Evolutionary conservation across 2,113 vertebrate species (phyloP), one percentile per base, ranked within the genome.

Genomic region (Diphyllodes magnificus): DNA sequence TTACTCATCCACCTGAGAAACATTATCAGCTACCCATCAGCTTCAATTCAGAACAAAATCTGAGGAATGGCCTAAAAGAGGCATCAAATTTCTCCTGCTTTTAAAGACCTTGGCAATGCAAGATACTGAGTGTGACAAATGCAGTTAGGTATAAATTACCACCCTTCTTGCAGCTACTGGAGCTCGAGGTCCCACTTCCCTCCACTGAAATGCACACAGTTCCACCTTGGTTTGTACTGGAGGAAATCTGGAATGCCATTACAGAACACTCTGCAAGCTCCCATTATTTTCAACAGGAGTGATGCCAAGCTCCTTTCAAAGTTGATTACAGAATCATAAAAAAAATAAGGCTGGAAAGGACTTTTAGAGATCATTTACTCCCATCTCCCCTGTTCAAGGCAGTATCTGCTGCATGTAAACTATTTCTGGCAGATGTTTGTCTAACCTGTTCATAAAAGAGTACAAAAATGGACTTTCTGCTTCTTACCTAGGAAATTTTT

Each of bases 321-420:
- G 82, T 90, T 96, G 94, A 97, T 96, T 95, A 95, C 47, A 44
- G 94, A 90, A 88, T 88, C 95, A 81, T 83, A 79, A 96, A 96
- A 95, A 83, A 95, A 88, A 94, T n/a, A 86, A 83, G 60, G 56
- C 82, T 93, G 68, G 91, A 95, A 93, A 97, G 96, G 96, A 96
- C 95, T 94, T 96, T 93, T 96, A 90, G 95, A 95, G 96, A 96
- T 96, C 95, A 92, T 97, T 96, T 95, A 70, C 68, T 92, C 60
- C 76, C 76, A 73, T 96, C 82, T 95, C 71, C 50, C 45, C 33
- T 90, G 54, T 95, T 92, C 88, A 81, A 86, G 82, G 76, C 80
- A 69, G 18, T 73, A 70, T 90, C 71, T 81, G 90, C 71, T 94
- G 92, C 95, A 92, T 94, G 76, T 92, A 96, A 94, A 94, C 86